Base-by-base conservation (phyloP, 2,888 invertebrate genomes). In the Thelaira solivaga region DNA sequence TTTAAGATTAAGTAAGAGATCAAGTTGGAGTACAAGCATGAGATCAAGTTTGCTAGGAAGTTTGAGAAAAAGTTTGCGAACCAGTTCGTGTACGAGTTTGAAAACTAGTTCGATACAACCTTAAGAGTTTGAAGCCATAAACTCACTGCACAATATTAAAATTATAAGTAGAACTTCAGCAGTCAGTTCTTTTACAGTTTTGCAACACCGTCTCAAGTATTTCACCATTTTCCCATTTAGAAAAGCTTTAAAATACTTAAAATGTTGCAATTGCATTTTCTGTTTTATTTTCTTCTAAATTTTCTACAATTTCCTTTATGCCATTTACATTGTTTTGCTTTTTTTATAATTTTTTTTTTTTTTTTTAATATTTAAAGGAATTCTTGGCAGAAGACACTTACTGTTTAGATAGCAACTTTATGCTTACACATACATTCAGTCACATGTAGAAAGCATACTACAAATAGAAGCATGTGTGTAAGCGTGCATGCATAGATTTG, bases 281-380 rank as follows among this genome's bases (percentile, higher is more conserved):
- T 49, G 4, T 7, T 41, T 26, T 64, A 18, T 20, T 49, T 61
- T 49, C n/a, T 49, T 45, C 10, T 18, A 34, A 57, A 76, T 59
- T 65, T 69, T 57, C 68, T 64, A 57, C 76, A 71, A 71, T 65
- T 71, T 76, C 59, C 64, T 71, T 71, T 59, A 61, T 71, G 64
- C 64, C 69, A 49, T 64, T 49, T 53, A 65, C n/a, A n/a, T n/a
- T n/a, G n/a, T n/a, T 53, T 65, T 59, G 22, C n/a, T 26, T 6
- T 55, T 76, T 67, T 24, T 22, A 0, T n/a, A 43, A 20, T 61
- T 51, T 18, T 10, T 24, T 2, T 55, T 29, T 5, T 34, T 34
- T 36, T 34, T 24, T 36, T 26, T 22, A 0, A 0, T 20, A 13
- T 59, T 59, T 20, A 4, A 41, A 24, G 8, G 16, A 55, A 34